A percentile compares a stretch with the other conserved stretches of the same genome.
Evolutionary conservation across 2,113 vertebrate genomes (phyloP).

Genomic region (Cyanoderma ruficeps): DNA sequence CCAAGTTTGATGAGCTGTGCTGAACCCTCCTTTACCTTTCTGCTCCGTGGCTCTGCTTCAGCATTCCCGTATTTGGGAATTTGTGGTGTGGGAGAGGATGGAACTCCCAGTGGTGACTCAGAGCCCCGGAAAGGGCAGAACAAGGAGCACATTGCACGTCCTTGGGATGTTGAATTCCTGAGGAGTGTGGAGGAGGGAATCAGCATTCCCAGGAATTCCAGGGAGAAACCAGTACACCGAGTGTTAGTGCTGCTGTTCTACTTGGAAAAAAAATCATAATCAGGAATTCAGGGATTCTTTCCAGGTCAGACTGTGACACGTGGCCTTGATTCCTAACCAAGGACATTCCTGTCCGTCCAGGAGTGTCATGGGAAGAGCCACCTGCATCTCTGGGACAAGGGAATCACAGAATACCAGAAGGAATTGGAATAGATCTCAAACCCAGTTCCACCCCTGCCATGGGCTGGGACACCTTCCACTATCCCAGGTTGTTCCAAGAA

Average conservation of each 20-base stretch:
- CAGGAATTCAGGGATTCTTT: accelerated
- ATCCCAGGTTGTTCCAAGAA: not conserved
- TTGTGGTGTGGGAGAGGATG: accelerated
- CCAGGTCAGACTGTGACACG: not conserved
- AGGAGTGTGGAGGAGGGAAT: not conserved
- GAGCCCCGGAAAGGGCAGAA: not conserved
- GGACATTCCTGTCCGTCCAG: not conserved
- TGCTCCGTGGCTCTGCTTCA: not conserved
- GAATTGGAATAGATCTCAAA: not conserved
- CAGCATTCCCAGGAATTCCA: not conserved
- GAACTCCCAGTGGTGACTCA: not conserved
- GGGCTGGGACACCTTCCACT: not conserved
- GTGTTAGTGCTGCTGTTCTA: not conserved
- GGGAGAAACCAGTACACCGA: accelerated
- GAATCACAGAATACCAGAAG: not conserved
- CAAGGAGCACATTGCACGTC: not conserved
- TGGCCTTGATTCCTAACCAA: not conserved
- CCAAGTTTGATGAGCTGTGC: not conserved
- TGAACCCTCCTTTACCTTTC: not conserved
- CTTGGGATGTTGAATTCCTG: accelerated
- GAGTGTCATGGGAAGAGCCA: not conserved
- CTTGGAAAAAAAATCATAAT: not conserved
- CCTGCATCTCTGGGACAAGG: accelerated
- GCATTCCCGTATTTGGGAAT: not conserved
- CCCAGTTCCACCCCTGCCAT: not conserved